Conservation (phyloP, 2,797 vertebrate species). For the Nyctibius grandis region DNA sequence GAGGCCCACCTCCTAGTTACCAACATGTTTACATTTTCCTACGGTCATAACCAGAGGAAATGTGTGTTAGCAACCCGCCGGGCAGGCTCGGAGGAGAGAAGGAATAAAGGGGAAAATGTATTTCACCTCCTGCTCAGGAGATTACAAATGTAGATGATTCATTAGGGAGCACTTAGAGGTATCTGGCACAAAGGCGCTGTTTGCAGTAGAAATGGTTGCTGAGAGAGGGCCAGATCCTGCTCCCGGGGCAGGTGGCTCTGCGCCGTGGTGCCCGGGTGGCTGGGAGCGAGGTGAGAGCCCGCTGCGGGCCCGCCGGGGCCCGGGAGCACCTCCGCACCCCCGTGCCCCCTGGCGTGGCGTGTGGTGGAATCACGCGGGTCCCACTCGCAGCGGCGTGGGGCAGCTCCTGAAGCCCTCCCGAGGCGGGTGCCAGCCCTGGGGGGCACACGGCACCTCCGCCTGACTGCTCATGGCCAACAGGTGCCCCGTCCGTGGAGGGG, state of each 20-base stretch:
- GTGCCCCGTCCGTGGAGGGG: not conserved
- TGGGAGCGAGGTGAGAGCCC: not conserved
- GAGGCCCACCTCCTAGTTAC: slow-evolving; percentile 53
- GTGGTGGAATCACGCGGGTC: not conserved
- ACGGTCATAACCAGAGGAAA: slow-evolving; percentile 59
- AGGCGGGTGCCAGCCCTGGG: not conserved
- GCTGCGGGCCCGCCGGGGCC: not conserved
- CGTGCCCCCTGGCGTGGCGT: not conserved
- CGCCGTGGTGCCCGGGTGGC: not conserved
- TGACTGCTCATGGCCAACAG: not conserved
- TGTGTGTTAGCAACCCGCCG: slow-evolving; percentile 31
- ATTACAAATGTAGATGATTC: not conserved
- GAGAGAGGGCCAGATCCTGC: not conserved
- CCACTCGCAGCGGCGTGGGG: not conserved
- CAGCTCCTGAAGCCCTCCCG: not conserved
- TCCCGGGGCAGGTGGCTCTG: not conserved
- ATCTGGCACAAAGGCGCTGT: not conserved
- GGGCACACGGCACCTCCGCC: too few species aligned
- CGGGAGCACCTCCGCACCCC: not conserved
- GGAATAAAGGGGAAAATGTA: not conserved
- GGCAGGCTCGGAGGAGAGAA: not conserved
- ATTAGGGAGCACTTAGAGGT: not conserved
- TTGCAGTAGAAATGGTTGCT: not conserved
- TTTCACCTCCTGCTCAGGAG: not conserved
- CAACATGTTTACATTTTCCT: slow-evolving; percentile 58